Base-by-base conservation (phyloP, 1,140 invertebrate genomes). In the Caenorhabditis briggsae region DNA sequence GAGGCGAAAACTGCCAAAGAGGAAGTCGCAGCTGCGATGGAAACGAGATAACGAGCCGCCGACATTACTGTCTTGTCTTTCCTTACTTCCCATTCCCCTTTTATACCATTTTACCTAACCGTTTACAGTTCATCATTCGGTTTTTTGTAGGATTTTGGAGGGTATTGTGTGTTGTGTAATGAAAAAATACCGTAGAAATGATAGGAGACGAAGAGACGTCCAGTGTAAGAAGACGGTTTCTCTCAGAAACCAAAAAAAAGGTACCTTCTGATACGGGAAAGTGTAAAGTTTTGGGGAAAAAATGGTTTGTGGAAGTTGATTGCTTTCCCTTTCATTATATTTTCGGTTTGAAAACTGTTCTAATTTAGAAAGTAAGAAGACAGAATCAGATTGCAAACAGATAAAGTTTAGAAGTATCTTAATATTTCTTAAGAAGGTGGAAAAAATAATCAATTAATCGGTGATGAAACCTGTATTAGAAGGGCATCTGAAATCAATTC, bases 41-140 rank as follows among this genome's bases (percentile, higher is more conserved):
- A 78, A 41, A 78, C 70, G 70, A 78, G 70, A 78, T 78, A 50
- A 78, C 70, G 70, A 78, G 70, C 70, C 70, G 70, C 50, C 46
- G 70, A 78, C 70, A 78, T 78, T 78, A 18, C 46, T 50, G 43
- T 78, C 46, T 23, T 78, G 70, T 50, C 64, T 46, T 78, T 78
- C 41, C 3, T 5, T 46, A 50, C 9, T 9, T 5, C 12, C 23
- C 14, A 1, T 53, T 53, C n/a, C n/a, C 33, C 70, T 78, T 78
- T 78, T 78, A 78, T 78, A 78, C n/a, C 20, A 43, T 14, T 78
- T 53, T 50, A 12, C n/a, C 7, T 78, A 53, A 78, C 70, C 23
- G 70, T 78, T 33, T 46, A 78, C 70, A 78, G 70, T 78, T 8
- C 18, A 78, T 8, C 12, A 53, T 78, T 78, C 70, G 50, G 70